Base-by-base conservation (phyloP, 2,113 vertebrate genomes). In the Dicaeum eximium region DNA sequence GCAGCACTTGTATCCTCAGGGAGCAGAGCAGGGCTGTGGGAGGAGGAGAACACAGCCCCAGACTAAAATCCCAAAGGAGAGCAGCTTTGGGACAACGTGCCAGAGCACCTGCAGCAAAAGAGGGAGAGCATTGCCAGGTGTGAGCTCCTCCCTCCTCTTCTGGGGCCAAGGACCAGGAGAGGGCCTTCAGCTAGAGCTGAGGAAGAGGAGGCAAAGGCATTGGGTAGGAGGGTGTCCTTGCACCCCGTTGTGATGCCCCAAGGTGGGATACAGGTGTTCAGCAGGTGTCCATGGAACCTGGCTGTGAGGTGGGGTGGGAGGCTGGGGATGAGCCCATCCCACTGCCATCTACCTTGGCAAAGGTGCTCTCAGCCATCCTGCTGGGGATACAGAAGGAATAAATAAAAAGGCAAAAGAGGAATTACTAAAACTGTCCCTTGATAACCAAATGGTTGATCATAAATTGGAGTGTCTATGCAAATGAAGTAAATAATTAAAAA, bases 401-500 rank as follows among this genome's bases (percentile, higher is more conserved):
- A 98, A 97, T 97, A 98, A 97, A 97, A 98, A 94, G 48, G 40
- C 86, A 93, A 94, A 96, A 96, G 91, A 97, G 96, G 97, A 97
- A 97, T 97, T 95, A 78, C 95, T 96, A 96, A 98, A 97, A 97
- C 96, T 97, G 92, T 98, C 97, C 97, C 96, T 95, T 97, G 97
- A 97, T 97, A 98, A 95, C 96, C 95, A 97, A 98, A 97, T 95
- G 95, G 97, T 96, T 95, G 96, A 97, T 98, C 98, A 97, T 98
- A 98, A 98, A 98, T 98, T 97, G 97, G 94, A 98, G 92, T 97
- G 97, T 97, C 97, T 98, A 98, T 98, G 98, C 97, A 98, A 98
- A 98, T 98, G 98, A 98, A 98, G 97, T 98, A 98, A 98, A 98
- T 98, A 98, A 98, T 98, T 98, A 98, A 98, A 98, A 98, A 84